Percentiles rank a stretch among this genome's conserved stretches.
Evolutionary conservation across 2,888 invertebrate species (phyloP).

Genomic region (Creontiades dilutus): DNA sequence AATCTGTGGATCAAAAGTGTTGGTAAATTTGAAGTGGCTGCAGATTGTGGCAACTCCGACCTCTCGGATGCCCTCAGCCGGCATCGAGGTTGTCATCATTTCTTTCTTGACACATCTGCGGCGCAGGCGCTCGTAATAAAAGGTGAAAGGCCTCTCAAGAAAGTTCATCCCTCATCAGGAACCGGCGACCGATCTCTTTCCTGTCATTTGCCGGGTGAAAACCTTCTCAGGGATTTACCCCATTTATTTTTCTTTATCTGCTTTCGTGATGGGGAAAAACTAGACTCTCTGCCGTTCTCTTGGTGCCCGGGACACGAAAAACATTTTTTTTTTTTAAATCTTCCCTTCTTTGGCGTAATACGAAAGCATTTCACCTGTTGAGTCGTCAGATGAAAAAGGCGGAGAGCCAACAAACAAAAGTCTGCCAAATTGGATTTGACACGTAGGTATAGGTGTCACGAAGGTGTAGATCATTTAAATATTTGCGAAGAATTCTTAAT

Average conservation of each 20-base stretch:
- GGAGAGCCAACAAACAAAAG: neutral
- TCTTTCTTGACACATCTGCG: neutral
- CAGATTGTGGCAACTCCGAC: neutral
- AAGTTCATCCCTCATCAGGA: constrained; percentile 33
- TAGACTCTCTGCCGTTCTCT: neutral
- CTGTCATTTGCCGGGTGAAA: constrained; percentile 44
- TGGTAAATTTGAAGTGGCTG: too few relatives aligned
- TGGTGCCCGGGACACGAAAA: neutral
- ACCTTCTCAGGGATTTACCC: constrained; percentile 10
- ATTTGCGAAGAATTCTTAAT: too few relatives aligned
- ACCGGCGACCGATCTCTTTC: constrained; percentile 7
- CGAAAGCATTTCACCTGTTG: neutral
- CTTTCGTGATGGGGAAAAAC: neutral
- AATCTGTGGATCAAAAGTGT: too few relatives aligned
- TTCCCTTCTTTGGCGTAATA: too few relatives aligned
- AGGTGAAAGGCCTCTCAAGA: constrained; percentile 35
- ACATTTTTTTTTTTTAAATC: too few relatives aligned
- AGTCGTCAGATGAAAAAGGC: too few relatives aligned
- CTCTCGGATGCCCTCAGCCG: neutral
- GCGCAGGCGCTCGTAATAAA: constrained; percentile 10
- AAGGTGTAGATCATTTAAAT: too few relatives aligned
- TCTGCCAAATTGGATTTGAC: neutral
- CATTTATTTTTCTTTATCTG: constrained; percentile 26
- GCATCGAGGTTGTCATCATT: neutral
- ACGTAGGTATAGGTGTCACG: too few relatives aligned